Base-by-base conservation (phyloP, 2,113 vertebrate species). In the Eulemur macaco region DNA sequence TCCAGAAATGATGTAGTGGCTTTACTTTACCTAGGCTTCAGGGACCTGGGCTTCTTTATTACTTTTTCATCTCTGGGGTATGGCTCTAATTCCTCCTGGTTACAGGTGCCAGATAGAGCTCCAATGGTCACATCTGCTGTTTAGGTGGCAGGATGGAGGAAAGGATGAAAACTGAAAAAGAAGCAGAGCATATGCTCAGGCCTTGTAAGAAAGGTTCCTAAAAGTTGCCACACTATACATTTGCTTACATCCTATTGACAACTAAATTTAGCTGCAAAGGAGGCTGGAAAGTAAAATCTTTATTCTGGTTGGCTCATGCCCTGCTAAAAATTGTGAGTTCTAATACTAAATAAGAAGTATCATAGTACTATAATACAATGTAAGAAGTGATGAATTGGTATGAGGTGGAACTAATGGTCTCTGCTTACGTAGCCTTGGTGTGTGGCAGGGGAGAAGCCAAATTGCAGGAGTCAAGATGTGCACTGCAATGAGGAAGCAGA, bases 221-320 rank as follows among this genome's bases (percentile, higher is more conserved):
- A 60, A 76, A 89, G 42, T 81, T 73, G 12, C 54, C 63, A 80
- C 6, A 8, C 27, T 71, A 4, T 47, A 21, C 5, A 27, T 84
- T 68, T 86, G 21, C n/a, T 68, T 91, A 34, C 25, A 15, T 73
- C 2, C 10, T 89, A 47, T 60, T 69, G n/a, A 11, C 7, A 76
- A 9, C 9, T 81, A 54, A 56, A 81, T 54, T 86, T 85, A 85
- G 42, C 9, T 7, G 34, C 29, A 81, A 81, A 92, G 18, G 21
- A 76, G 6, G n/a, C 54, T 86, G 37, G 50, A 42, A 90, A 82
- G 58, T 64, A 18, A 63, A 77, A 17, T 93, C 31, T 81, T 89
- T 91, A 37, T 68, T 78, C 29, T 80, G 47, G 9, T 52, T 29
- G 80, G 12, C 29, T 50, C 15, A 1, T 47, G 14, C 60, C 23